Evolutionary conservation across 2,797 vertebrate species (phyloP), one percentile per base, ranked within the genome.

Genomic region (Halcyon badia): DNA sequence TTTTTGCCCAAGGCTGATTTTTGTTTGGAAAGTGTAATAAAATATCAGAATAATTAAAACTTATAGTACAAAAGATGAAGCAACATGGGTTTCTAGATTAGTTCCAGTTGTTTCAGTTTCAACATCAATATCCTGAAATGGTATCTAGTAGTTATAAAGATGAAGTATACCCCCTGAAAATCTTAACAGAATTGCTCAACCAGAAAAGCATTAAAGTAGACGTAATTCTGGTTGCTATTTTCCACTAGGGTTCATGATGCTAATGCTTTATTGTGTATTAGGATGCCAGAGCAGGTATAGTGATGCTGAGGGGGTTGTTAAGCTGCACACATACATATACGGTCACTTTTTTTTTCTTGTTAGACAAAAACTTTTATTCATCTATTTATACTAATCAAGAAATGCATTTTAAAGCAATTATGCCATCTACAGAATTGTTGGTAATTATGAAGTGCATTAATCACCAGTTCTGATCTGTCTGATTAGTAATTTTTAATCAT

Each of bases 31-130:
- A 80, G 39, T 1, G 1, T 89, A 91, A 84, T 94, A 88, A 93
- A 91, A 49, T 94, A 81, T 51, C 33, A 88, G 78, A 91, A 78
- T 94, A 92, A 96, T 94, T 96, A 96, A 97, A 96, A 96, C 25
- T 90, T 95, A 70, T 54, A 94, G 52, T 90, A 89, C 28, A 77
- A 92, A 96, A 91, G 52, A 92, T 78, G 78, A 95, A 96, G 66
- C 72, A 92, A 37, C 5, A 10, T 37, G 64, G 66, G 83, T 84
- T 94, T 96, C 68, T 89, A 70, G 83, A 91, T 97, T 90, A 72
- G 83, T 94, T 97, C 70, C 14, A 11, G 83, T 87, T 96, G 87
- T 96, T 96, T 72, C 60, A 78, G 35, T 93, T 92, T 96, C 66
- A 93, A 41, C 58, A 78, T 90, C 79, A 94, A 3, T 93, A 96